Conservation (phyloP, 2,113 vertebrate genomes). For the Himantopus leucocephalus region DNA sequence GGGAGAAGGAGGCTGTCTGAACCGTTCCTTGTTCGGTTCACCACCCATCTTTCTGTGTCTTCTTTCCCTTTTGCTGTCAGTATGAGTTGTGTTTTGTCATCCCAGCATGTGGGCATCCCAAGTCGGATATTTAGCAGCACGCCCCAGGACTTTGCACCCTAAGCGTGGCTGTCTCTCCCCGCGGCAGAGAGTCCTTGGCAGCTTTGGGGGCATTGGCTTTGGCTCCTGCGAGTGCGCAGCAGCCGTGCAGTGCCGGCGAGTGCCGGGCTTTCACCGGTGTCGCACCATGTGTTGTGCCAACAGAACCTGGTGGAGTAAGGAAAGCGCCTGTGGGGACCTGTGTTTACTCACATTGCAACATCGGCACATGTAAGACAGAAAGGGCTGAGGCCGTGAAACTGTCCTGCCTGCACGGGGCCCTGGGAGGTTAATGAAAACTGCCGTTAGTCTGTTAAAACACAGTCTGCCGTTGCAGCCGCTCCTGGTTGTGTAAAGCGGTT, state of each 20-base stretch:
- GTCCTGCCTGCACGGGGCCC: neutral
- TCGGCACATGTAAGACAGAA: neutral
- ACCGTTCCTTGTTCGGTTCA: neutral
- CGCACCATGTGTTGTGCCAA: neutral
- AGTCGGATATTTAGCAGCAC: fast-evolving
- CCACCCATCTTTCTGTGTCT: neutral
- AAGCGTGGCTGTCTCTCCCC: fast-evolving
- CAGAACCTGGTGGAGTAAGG: neutral
- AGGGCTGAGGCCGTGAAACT: neutral
- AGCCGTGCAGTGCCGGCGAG: fast-evolving
- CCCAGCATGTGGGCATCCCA: neutral
- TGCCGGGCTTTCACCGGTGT: fast-evolving
- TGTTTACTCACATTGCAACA: neutral
- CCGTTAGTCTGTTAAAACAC: neutral
- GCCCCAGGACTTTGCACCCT: neutral
- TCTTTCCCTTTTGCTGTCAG: neutral
- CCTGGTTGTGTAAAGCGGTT: neutral
- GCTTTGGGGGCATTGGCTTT: neutral
- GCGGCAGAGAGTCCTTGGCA: neutral
- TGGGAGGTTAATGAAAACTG: neutral
- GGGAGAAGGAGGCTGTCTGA: neutral
- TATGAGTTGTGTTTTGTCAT: neutral
- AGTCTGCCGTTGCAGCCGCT: neutral
- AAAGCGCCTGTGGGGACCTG: neutral
- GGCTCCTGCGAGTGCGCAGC: fast-evolving